Evolutionary conservation across 2,113 vertebrate species (phyloP), one percentile per base, ranked within the genome.

Genomic region (Miniopterus natalensis): DNA sequence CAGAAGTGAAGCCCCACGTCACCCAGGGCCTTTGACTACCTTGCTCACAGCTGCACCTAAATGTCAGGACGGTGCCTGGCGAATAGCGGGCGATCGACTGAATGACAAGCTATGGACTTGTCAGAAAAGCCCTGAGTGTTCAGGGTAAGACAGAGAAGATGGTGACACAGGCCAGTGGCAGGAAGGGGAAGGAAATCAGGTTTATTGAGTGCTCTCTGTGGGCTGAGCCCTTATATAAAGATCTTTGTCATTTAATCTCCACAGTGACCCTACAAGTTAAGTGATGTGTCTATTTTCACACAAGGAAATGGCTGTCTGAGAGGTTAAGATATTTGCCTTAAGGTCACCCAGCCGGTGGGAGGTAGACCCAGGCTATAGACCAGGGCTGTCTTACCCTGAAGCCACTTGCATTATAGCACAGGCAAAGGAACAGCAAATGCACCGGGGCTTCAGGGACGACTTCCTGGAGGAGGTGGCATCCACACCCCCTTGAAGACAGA

Each of bases 401-500:
- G 5, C 27, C 9, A 3, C 11, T 15, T 18, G 29, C 25, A 14
- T 14, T 25, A 25, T 12, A 68, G 29, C 36, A 36, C 14, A 13
- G 14, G 0, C 0, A 1, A 20, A 53, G 53, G 31, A 47, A 45
- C 1, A 66, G 18, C 45, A n/a, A 80, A 42, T 10, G 25, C 47
- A n/a, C 21, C 20, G 27, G 23, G 13, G 40, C 47, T 75, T 49
- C 74, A 10, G 25, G 36, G 75, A 79, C 40, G 70, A 5, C 75
- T 71, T 86, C 81, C 45, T 80, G 80, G 47, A 78, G 80, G 73
- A 90, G 53, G 51, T 10, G 42, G 17, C n/a, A 15, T 57, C 55
- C 17, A 18, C 3, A 36, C 8, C 29, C 47, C 11, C 18, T 78
- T 18, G 31, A 78, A 88, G 53, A 47, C 6, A 51, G 42, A 40